These are phyloP conservation scores for Chionis minor DNA, from an alignment of 2,113 vertebrate genomes.

Conservation along the genomic window DNA sequence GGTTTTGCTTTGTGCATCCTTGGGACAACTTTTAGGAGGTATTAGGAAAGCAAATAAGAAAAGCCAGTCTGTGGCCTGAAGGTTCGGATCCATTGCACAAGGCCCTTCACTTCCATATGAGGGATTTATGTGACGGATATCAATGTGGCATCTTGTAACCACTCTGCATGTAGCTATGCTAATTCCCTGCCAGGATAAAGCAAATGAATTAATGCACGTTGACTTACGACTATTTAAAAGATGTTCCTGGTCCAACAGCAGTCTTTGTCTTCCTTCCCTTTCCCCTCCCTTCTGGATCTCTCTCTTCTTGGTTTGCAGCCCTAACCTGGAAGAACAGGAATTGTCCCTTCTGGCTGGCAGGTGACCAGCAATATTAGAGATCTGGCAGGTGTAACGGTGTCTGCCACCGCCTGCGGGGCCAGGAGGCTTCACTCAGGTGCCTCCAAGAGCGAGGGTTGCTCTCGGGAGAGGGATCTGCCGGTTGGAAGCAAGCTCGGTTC, in stretches of 20 bases:
- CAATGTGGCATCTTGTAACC: background rate
- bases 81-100: background rate
- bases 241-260: background rate
- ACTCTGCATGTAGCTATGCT: background rate
- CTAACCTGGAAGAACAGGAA: background rate
- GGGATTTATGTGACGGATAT: background rate
- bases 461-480: accelerated
- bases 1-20: background rate
- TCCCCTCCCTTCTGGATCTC: background rate
- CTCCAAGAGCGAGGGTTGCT: background rate
- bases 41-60: background rate
- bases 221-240: background rate
- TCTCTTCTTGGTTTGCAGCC: background rate
- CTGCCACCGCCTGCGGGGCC: accelerated
- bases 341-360: background rate
- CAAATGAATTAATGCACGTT: background rate
- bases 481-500: background rate
- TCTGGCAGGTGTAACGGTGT: background rate
- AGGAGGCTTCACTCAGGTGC: background rate
- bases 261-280: background rate
- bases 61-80: background rate
- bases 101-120: background rate
- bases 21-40: background rate
- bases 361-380: background rate
- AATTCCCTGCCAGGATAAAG: background rate